Percentiles rank a stretch among this genome's conserved stretches.
phyloP scores from a whole-genome alignment of 2,888 invertebrate genomes.

The Euclidia mi region DNA sequence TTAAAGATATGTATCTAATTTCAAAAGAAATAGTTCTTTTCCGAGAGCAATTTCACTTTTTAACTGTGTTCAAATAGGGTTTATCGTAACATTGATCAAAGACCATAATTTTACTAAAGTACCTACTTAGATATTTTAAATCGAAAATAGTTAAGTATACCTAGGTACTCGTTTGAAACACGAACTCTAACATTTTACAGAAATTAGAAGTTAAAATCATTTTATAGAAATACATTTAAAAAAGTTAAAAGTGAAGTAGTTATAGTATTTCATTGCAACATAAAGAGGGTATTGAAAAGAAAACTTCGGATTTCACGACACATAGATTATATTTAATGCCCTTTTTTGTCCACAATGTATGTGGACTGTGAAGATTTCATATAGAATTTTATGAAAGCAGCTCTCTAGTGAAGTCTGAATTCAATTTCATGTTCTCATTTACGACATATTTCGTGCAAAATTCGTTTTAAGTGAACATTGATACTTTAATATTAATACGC shows the following conservation, averaged over 20 bases:
- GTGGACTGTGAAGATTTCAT: slow-evolving; percentile 77
- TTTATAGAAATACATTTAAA: slow-evolving; percentile 31
- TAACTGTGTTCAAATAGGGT: neutral
- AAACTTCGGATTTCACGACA: slow-evolving; percentile 78
- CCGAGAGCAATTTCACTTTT: slow-evolving; percentile 2
- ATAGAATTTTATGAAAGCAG: slow-evolving; percentile 79
- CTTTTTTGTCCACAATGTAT: too few species aligned
- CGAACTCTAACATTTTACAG: too few species aligned
- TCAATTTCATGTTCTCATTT: slow-evolving; percentile 66
- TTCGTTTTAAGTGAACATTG: slow-evolving; percentile 12
- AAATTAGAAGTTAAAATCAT: slow-evolving; percentile 1
- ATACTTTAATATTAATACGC: slow-evolving; percentile 4
- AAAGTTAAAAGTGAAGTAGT: slow-evolving; percentile 61
- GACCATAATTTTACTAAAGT: too few species aligned
- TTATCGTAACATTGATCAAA: too few species aligned
- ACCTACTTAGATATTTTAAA: too few species aligned
- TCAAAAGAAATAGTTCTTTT: slow-evolving; percentile 3
- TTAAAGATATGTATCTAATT: neutral
- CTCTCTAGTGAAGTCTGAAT: slow-evolving; percentile 71
- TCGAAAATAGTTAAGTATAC: too few species aligned
- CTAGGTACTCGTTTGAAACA: too few species aligned
- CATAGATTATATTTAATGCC: too few species aligned
- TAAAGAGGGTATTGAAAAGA: slow-evolving; percentile 78
- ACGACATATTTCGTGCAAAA: slow-evolving; percentile 38
- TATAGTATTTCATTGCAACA: slow-evolving; percentile 67